Evolutionary conservation across 2,797 vertebrate species (phyloP), one percentile per base, ranked within the genome.

Genomic region (Enteromius fasciolatus): DNA sequence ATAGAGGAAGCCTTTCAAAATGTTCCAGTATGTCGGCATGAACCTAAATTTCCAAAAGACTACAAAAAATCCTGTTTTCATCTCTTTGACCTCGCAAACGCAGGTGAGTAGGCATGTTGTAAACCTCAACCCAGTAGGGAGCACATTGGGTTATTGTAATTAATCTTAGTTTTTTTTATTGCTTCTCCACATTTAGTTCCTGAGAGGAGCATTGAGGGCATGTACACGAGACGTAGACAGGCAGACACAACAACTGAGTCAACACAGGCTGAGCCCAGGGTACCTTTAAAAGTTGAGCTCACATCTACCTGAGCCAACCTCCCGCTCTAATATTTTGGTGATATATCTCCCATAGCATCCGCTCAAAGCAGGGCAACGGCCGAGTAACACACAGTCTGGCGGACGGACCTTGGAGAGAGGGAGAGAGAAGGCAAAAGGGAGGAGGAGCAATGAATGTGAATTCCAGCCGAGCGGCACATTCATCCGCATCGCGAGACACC

Each of bases 401-500:
- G 15, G 15, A 82, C 76, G 78, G 78, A 87, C 75, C 50, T 33
- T 33, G 66, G 76, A 70, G 63, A 57, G 69, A 64, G 81, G 89
- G 83, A 88, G 83, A 81, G 85, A 86, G 68, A 59, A 76, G 84
- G 86, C 85, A 85, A 80, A 70, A 36, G 44, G 68, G n/a, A 82
- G 80, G 74, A 85, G 72, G 86, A 89, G 84, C 87, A 89, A 90
- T 88, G 84, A 93, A 92, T 90, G 90, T 66, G 81, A 90, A 92
- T 94, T 92, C 89, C 91, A 92, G 90, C 90, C 85, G 84, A 88
- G 88, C 87, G 63, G 39, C 39, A 41, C 39, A 41, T 41, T 41
- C 39, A 88, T 89, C 88, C 83, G 76, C 85, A 90, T 92, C 83
- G 82, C 80, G 80, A 92, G 89, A 92, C 94, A 94, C 92, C 93